Evolutionary conservation across 35 echinoderm and acorn worm genomes (phyloP).

Genomic region (Acanthaster planci): DNA sequence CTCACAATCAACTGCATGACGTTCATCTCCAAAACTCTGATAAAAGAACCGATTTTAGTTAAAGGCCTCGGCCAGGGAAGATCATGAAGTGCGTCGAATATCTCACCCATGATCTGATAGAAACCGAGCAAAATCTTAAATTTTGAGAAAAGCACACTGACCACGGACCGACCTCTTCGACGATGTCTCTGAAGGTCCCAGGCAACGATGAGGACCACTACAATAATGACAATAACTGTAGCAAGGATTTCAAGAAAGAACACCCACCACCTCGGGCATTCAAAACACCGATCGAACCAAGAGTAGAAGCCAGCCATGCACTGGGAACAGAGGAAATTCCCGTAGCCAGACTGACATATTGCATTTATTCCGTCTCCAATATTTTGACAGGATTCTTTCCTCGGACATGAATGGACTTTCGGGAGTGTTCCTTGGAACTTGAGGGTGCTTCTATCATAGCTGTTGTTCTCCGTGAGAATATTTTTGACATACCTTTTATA

Average conservation of each 20-base stretch:
- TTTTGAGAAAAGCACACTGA: slow-evolving; percentile 32
- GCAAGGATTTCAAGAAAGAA: slow-evolving; percentile 1
- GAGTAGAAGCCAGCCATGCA: slow-evolving; percentile 26
- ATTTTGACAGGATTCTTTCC: neutral
- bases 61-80: slow-evolving; percentile 31
- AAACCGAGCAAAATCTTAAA: slow-evolving; percentile 60
- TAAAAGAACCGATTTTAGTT: slow-evolving; percentile 14
- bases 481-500: slow-evolving; percentile 27
- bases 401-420: neutral
- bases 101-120: slow-evolving; percentile 54
- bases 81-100: slow-evolving; percentile 22
- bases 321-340: slow-evolving; percentile 35
- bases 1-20: neutral
- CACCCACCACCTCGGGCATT: slow-evolving; percentile 15
- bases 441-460: neutral
- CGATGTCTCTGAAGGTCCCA: slow-evolving; percentile 9
- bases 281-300: slow-evolving; percentile 29
- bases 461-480: neutral
- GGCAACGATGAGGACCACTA: neutral
- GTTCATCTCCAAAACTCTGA: slow-evolving; percentile 19
- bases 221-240: neutral
- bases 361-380: neutral
- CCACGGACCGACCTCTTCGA: neutral
- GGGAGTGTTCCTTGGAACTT: neutral
- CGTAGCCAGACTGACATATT: neutral